Base-by-base conservation (phyloP, 2,113 vertebrate species). In the Kryptolebias marmoratus region DNA sequence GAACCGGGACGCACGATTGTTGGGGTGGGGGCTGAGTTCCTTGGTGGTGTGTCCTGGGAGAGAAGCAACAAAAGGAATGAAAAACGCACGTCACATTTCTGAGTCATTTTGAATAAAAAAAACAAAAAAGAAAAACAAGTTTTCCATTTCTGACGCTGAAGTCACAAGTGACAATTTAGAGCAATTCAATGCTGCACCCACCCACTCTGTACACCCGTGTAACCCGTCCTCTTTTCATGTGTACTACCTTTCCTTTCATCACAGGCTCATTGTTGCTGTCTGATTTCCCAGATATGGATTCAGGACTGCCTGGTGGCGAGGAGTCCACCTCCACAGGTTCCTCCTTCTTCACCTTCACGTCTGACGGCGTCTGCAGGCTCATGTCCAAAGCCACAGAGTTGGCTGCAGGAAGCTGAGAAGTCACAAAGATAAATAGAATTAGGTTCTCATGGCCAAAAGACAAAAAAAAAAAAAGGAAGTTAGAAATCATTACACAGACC, bases 1-100 rank as follows among this genome's bases (percentile, higher is more conserved):
- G 97, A 98, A 76, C 96, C 97, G 0, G 97, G 97, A 9, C 97
- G 95, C 45, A 98, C 95, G 48, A 99, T 98, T 78, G 97, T 96
- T 4, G 96, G 95, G 15, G 97, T 98, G 1, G 96, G 96, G 0
- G 97, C 95, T 6, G 97, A 96, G 71, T 95, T 91, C 79, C 95
- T 96, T 54, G 93, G 82, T 42, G 95, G 57, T 16, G 91, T 83
- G 79, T 96, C 95, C 94, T 94, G 47, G 32, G 62, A 79, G 52
- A 74, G 64, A 0, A 86, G 27, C 1, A 11, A 11, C 11, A 52
- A 10, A 22, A 1, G 42, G 2, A 12, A 63, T 0, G 7, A 36
- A 7, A 47, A 64, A 27, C 2, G 2, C 36, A 11, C 32, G 53
- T 61, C 64, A 12, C 9, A 57, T 2, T 2, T 14, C 36, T 60